Evolutionary conservation across 1,140 invertebrate species (phyloP), one percentile per base, ranked within the genome.

Genomic region (Drosophila erecta): DNA sequence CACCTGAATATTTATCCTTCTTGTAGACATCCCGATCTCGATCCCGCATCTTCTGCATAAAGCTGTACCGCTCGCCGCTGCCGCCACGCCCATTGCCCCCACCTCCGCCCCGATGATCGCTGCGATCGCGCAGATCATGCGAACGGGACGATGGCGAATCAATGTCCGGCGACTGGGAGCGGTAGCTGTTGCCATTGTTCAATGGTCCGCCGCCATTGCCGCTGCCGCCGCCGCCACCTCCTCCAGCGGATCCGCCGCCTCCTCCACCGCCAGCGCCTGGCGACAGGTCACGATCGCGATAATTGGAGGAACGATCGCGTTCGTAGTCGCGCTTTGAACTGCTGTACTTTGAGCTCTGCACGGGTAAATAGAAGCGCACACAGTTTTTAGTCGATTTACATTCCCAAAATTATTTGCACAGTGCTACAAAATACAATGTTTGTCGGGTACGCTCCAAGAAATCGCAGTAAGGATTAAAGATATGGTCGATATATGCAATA

Each of bases 1-100:
- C 93, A 95, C 95, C 95, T 92, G 95, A 94, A 95, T 96, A 96
- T 95, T 97, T 97, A 94, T 96, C 96, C 93, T 96, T 96, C 94
- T 96, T 97, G 93, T 96, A 97, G 94, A 97, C 95, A 94, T 95
- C 97, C 95, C 96, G 96, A 95, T 97, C 96, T 95, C 97, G 96
- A 93, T 97, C 95, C 76, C 95, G 94, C 93, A 95, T 94, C 94
- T 96, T 95, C 86, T 96, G 95, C 92, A 96, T 92, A 94, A 96
- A 96, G 93, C 96, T 95, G 72, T 90, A 92, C 10, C 91, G 87
- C 38, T 91, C 90, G 10, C 76, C 71, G 51, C 81, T 76, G 15
- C 81, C 81, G 37, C 79, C 93, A 79, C 95, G 94, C 79, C 94
- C 93, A 69, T 93, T 92, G 71, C 93, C 94, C 12, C 69, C 51